Evolutionary conservation across 2,888 invertebrate species (phyloP).

Genomic region (Cerceris rybyensis): DNA sequence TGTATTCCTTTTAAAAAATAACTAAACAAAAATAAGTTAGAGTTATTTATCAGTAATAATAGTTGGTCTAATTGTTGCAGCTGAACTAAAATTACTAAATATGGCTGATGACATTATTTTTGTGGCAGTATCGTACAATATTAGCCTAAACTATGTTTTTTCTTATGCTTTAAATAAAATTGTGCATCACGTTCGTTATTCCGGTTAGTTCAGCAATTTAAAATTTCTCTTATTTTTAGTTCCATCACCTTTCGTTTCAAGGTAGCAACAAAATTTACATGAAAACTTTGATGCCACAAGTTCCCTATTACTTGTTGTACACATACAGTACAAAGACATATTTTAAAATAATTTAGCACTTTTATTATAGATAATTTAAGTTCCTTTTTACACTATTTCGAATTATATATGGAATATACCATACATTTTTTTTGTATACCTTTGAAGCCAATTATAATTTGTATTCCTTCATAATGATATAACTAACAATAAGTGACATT

Average conservation of each 20-base stretch:
- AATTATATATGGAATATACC: too few relatives aligned
- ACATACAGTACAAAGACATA: too few relatives aligned
- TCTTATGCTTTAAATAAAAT: background rate
- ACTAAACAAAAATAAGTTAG: background rate
- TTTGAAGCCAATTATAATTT: too few relatives aligned
- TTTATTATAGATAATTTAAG: too few relatives aligned
- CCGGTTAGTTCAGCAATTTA: slow-evolving; percentile 69
- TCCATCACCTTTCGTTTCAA: background rate
- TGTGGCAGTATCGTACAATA: background rate
- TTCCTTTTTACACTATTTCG: too few relatives aligned
- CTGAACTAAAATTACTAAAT: background rate
- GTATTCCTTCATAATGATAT: too few relatives aligned
- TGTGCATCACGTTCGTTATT: slow-evolving; percentile 23
- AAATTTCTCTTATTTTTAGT: slow-evolving; percentile 9
- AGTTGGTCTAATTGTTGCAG: background rate
- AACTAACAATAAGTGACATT: too few relatives aligned
- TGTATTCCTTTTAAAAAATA: background rate
- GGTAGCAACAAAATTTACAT: background rate
- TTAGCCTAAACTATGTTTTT: too few relatives aligned
- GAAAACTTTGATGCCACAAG: background rate
- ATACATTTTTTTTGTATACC: too few relatives aligned
- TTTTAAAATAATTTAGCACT: too few relatives aligned
- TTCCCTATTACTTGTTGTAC: too few relatives aligned
- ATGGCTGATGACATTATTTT: background rate
- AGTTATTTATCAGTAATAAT: slow-evolving; percentile 5